phyloP scores from a whole-genome alignment of 2,113 vertebrate species.

The Corythornis cristatus region DNA sequence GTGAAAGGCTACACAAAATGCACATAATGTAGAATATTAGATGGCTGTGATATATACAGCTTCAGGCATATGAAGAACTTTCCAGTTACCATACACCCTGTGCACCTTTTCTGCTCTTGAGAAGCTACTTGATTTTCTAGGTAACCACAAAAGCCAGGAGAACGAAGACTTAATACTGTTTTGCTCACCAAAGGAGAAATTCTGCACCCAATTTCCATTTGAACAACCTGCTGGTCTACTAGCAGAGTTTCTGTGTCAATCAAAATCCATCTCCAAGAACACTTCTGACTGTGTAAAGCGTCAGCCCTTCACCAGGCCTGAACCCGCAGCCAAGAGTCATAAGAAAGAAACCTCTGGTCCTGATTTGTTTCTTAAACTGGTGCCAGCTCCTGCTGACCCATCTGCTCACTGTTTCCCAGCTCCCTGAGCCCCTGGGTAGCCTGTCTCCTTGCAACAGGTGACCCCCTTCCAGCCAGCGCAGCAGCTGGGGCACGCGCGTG shows the following conservation, averaged over 20 bases:
- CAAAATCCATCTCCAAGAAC: background rate
- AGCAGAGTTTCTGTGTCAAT: background rate
- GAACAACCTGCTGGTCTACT: background rate
- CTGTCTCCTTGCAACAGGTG: slow-evolving; percentile 50
- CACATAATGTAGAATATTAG: background rate
- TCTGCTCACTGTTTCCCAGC: slow-evolving; percentile 28
- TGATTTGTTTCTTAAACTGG: slow-evolving; percentile 38
- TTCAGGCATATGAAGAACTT: background rate
- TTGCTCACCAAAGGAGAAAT: background rate
- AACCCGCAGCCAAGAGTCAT: background rate
- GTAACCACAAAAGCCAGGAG: background rate
- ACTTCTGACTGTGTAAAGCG: background rate
- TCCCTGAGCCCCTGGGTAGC: background rate
- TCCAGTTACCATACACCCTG: background rate
- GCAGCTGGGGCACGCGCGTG: slow-evolving; percentile 19
- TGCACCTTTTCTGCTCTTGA: background rate
- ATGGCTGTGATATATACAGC: background rate
- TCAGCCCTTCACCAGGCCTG: background rate
- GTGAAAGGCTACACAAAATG: background rate
- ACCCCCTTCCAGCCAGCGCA: slow-evolving; percentile 20
- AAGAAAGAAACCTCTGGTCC: slow-evolving; percentile 47
- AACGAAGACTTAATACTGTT: background rate
- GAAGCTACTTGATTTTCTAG: background rate
- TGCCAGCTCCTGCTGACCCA: slow-evolving; percentile 52
- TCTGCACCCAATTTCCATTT: background rate